Conservation (phyloP, 2,113 vertebrate genomes). For the Hylia prasina region DNA sequence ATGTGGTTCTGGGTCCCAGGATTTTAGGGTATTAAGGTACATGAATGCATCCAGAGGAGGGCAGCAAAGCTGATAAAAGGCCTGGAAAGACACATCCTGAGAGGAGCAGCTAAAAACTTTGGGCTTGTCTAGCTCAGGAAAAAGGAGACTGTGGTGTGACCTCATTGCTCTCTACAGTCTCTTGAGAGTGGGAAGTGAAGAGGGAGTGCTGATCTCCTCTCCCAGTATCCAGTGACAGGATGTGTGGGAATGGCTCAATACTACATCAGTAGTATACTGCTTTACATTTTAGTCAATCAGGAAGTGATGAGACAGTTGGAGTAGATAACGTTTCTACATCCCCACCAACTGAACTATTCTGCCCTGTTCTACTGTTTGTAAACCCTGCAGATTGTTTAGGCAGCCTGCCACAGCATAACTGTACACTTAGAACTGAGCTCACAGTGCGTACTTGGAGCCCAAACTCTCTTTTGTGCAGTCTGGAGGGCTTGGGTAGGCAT, state of each 20-base stretch:
- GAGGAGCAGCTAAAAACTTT: neutral
- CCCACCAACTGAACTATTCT: neutral
- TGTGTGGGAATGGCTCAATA: neutral
- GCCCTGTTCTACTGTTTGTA: neutral
- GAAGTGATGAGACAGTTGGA: neutral
- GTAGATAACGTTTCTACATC: neutral
- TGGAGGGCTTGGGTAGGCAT: neutral
- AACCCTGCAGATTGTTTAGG: neutral
- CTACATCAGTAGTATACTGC: neutral
- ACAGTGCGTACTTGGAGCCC: neutral
- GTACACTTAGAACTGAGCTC: neutral
- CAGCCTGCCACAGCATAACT: neutral
- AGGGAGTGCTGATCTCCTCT: neutral
- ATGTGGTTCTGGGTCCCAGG: neutral
- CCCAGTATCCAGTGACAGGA: neutral
- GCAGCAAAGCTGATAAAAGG: neutral
- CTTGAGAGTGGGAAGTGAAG: neutral
- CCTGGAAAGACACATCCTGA: neutral
- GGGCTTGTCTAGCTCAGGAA: neutral
- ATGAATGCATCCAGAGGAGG: neutral
- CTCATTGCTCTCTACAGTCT: neutral
- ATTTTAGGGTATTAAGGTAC: neutral
- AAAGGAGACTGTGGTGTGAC: neutral
- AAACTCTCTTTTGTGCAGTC: neutral
- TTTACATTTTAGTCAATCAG: neutral